Evolutionary conservation across 2,888 invertebrate species (phyloP).

Genomic region (Agapostemon virescens): DNA sequence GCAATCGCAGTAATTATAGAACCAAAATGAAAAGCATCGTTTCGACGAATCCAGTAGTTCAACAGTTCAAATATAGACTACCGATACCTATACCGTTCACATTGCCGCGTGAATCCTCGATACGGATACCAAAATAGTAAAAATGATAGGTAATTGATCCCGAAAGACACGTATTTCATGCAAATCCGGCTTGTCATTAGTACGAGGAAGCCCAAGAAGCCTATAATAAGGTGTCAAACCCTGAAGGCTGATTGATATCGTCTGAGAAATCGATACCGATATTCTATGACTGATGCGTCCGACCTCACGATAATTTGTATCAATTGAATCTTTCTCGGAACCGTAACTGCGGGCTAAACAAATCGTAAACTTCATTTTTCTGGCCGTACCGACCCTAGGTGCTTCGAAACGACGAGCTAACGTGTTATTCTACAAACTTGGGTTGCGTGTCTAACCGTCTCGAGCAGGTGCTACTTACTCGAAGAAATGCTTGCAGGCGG

Average conservation of each 20-base stretch:
- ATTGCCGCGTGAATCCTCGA: not conserved
- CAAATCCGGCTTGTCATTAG: constrained; percentile 56
- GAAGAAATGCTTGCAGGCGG: not conserved
- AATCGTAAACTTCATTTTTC: not conserved
- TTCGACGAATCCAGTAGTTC: not conserved
- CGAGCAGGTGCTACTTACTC: not conserved
- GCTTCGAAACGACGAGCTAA: not conserved
- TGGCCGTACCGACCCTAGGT: not conserved
- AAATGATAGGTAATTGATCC: constrained; percentile 25
- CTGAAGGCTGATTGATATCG: constrained; percentile 44
- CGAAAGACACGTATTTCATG: constrained; percentile 45
- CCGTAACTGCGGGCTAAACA: not conserved
- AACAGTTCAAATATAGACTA: not conserved
- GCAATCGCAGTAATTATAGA: not conserved
- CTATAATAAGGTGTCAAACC: constrained; percentile 62
- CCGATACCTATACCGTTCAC: not conserved
- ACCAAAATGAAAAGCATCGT: not conserved
- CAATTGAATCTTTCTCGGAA: constrained; percentile 6
- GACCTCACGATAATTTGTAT: not conserved
- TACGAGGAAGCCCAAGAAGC: constrained; percentile 31
- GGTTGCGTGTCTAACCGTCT: not conserved
- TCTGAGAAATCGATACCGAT: constrained; percentile 18
- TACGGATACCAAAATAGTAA: not conserved
- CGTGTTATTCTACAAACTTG: not conserved
- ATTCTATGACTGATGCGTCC: constrained; percentile 31